These are phyloP conservation scores for Pentamera pediparva DNA, from an alignment of 53 echinoderm and acorn worm species.

Conservation along the genomic window DNA sequence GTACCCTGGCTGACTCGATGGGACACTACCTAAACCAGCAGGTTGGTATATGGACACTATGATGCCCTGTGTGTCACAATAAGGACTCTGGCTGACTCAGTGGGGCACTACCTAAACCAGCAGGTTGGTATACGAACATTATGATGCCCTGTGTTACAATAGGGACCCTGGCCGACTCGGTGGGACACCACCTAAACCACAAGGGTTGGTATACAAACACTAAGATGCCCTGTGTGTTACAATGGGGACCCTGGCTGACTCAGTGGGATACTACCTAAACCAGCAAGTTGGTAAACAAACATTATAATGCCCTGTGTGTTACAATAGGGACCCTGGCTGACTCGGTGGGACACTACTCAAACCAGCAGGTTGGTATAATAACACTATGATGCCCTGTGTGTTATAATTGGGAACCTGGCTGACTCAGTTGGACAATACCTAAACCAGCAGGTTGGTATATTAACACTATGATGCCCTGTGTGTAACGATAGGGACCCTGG, in stretches of 20 bases:
- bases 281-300: too few relatives aligned
- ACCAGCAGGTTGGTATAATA: constrained; percentile 70
- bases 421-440: too few relatives aligned
- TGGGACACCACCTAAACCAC: too few relatives aligned
- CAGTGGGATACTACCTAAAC: too few relatives aligned
- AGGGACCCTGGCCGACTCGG: constrained; percentile 87
- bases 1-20: constrained; percentile 93
- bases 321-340: constrained; percentile 92
- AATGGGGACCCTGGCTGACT: too few relatives aligned
- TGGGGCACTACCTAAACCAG: constrained; percentile 95
- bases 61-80: too few relatives aligned
- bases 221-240: too few relatives aligned
- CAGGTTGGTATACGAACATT: constrained; percentile 71
- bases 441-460: too few relatives aligned
- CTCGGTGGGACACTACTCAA: constrained; percentile 88
- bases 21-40: constrained; percentile 95
- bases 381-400: too few relatives aligned
- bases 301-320: too few relatives aligned
- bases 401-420: too few relatives aligned
- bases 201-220: too few relatives aligned
- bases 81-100: constrained; percentile 93
- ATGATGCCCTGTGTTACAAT: constrained; percentile 77
- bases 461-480: constrained; percentile 84
- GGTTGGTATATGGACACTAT: constrained; percentile 62
- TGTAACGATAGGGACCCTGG: constrained; percentile 90